Evolutionary conservation across 2,888 invertebrate species (phyloP).

Genomic region (Abrostola triplasia): DNA sequence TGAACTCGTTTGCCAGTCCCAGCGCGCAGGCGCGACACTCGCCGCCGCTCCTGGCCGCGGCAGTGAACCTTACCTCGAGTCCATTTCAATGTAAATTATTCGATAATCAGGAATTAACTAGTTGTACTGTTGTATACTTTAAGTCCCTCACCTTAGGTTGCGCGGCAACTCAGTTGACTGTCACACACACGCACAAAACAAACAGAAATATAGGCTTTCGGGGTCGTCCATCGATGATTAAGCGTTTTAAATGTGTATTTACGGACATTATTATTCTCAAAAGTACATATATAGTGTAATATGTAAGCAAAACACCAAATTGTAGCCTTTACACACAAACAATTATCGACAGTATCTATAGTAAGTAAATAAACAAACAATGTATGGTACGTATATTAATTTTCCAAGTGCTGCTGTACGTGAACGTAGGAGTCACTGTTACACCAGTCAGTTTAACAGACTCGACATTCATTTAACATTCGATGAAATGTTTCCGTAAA

Average conservation of each 20-base stretch:
- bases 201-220: conserved; percentile 72
- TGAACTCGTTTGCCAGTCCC: conserved; percentile 29
- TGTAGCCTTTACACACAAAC: conserved; percentile 74
- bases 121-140: conserved; percentile 61
- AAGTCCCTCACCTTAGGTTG: conserved; percentile 57
- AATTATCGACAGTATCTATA: conserved; percentile 37
- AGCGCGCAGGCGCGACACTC: conserved; percentile 20
- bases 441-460: conserved; percentile 27
- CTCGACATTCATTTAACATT: conserved; percentile 32
- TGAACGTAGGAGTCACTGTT: conserved; percentile 31
- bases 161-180: conserved; percentile 70
- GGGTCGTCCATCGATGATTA: conserved; percentile 74
- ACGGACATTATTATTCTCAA: conserved; percentile 66
- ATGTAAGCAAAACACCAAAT: conserved; percentile 85
- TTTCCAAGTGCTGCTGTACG: conserved; percentile 45
- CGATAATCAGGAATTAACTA: conserved; percentile 63
- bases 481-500: conserved; percentile 34
- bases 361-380: conserved; percentile 49
- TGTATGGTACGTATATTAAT: conserved; percentile 36
- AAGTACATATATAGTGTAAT: conserved; percentile 67
- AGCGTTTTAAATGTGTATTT: conserved; percentile 62
- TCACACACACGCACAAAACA: conserved; percentile 80
- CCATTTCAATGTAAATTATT: conserved; percentile 62
- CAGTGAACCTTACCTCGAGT: conserved; percentile 42
- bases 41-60: conserved; percentile 41